Base-by-base conservation (phyloP, 2,113 vertebrate species). In the Serilophus lunatus region DNA sequence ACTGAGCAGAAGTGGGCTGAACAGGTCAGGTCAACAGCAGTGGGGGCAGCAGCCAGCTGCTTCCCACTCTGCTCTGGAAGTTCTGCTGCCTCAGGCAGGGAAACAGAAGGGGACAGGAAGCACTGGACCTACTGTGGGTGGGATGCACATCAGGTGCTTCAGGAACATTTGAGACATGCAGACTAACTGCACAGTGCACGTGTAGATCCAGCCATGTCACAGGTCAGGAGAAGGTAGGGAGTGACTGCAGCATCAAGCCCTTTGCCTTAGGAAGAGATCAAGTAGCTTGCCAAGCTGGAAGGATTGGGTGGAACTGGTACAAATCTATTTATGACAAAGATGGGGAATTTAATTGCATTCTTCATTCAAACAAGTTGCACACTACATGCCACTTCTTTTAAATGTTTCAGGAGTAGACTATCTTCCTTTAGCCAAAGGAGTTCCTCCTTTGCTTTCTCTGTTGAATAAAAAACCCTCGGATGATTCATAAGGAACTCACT, bases 91-190 rank as follows among this genome's bases (percentile, higher is more conserved):
- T 77, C 40, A 65, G 38, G 19, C 31, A 45, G 36, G 18, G 40
- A 70, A 74, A 50, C 29, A 66, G 49, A 82, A 81, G 0, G 1
- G 33, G 28, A 26, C 44, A 79, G 60, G 18, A 82, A 36, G 29
- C 1, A 1, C 0, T 40, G 33, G 61, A 68, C 26, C 44, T 29
- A 6, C 53, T 13, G 18, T 0, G 0, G 44, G 45, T 60, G 45
- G 57, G 31, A 69, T 19, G 49, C 0, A 69, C 22, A 45, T 23
- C 42, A 66, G 50, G 42, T 59, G 42, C 38, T 75, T 69, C 54
- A 59, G 57, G 51, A 87, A 59, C 51, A 33, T 44, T 33, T 29
- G 57, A 76, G 53, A 69, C 10, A 33, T 5, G 44, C 57, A 76
- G 61, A 38, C 47, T 29, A 65, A 72, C 11, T 54, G 64, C 38